These are phyloP conservation scores for Echinarachnius parma DNA, from an alignment of 53 echinoderm and acorn worm species.

Conservation along the genomic window DNA sequence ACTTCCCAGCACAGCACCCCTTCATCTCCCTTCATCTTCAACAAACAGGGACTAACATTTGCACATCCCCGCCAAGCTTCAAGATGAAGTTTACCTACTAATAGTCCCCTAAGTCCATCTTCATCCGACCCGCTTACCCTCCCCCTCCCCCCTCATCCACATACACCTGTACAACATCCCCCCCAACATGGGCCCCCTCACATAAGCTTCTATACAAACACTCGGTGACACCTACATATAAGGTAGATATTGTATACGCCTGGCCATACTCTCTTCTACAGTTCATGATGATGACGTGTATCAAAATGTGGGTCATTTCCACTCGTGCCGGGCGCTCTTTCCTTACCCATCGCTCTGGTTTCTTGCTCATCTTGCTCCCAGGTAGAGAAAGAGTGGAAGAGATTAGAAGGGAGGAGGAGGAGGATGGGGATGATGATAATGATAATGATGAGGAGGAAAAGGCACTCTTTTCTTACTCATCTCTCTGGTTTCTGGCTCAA, in stretches of 20 bases:
- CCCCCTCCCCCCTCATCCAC: not conserved
- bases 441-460: not conserved
- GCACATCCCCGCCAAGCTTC: not conserved
- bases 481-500: no score
- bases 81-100: no score
- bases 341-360: not conserved
- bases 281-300: slow-evolving; percentile 17
- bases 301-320: slow-evolving; percentile 51
- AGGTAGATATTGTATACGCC: slow-evolving; percentile 41
- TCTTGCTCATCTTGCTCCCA: not conserved
- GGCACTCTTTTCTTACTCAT: no score
- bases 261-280: slow-evolving; percentile 8
- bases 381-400: not conserved
- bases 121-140: not conserved
- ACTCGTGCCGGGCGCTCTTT: not conserved
- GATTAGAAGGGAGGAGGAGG: not conserved
- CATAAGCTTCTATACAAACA: slow-evolving; percentile 45
- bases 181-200: slow-evolving; percentile 33
- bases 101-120: not conserved
- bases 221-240: slow-evolving; percentile 48
- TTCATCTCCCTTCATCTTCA: not conserved
- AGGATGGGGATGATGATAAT: not conserved
- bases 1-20: not conserved
- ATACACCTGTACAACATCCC: not conserved
- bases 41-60: not conserved